Evolutionary conservation across 2,113 vertebrate genomes (phyloP), one percentile per base, ranked within the genome.

Genomic region (Cranoglanis bouderius): DNA sequence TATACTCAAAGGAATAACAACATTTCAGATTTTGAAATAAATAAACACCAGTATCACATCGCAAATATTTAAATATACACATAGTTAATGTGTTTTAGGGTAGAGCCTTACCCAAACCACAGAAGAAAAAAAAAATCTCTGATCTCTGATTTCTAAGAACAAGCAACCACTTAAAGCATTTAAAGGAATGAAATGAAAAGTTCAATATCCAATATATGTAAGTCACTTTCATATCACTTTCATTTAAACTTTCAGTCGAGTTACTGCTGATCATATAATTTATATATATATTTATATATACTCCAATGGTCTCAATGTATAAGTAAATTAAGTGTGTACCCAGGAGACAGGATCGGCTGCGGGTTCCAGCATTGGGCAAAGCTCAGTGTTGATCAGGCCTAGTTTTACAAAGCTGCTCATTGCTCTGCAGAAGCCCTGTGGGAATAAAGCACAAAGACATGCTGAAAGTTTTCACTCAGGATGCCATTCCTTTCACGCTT

Each of bases 321-420:
- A 40, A 8, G 40, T 78, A 57, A 67, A 72, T 55, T 12, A 80
- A 89, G 70, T 10, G 92, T 95, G 96, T 92, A 99, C 98, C 98
- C 98, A 99, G 86, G 96, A 97, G 57, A 98, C 91, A 12, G 94
- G 91, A 49, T 94, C 85, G 0, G 91, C 91, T 2, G 93, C 92
- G 24, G 90, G 91, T 24, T n/a, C 94, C 82, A 98, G 94, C 85
- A 95, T 81, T 61, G 97, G 96, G 86, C 93, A 95, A 1, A 96
- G 94, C 84, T 98, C 96, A 38, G 94, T 92, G 93, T 96, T 96
- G 90, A 99, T 98, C 90, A 99, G 95, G 86, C 98, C 98, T 85
- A 99, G 87, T 91, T 97, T 98, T 84, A 98, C 93, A 90, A 99
- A 97, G 21, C 96, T 96, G 88, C 94, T 94, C 95, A 98, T 94